Conservation (phyloP, 2,113 vertebrate genomes). For the Arothron firmamentum region DNA sequence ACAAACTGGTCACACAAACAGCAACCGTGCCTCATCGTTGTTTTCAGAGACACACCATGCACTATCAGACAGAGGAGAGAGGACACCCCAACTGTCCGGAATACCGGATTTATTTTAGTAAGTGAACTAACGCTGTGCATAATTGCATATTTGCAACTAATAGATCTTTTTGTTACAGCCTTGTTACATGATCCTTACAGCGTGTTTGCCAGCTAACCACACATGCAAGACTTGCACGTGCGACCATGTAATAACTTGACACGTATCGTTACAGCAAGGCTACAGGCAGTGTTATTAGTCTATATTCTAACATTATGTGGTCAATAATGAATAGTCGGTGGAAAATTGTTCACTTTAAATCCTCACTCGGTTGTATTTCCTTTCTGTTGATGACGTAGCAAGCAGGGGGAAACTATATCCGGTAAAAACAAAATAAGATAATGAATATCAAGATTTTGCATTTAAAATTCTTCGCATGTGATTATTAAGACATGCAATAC, state of each 20-base stretch:
- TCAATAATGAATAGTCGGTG: too few species aligned
- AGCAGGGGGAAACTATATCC: too few species aligned
- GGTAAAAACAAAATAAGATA: too few species aligned
- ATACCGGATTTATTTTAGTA: slow-evolving; percentile 92
- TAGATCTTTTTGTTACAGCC: background rate
- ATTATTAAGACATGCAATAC: too few species aligned
- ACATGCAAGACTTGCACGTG: background rate
- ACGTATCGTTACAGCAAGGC: background rate
- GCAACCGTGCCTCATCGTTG: slow-evolving; percentile 7
- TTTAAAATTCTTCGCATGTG: too few species aligned
- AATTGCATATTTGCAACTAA: background rate
- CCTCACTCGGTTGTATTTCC: slow-evolving; percentile 29
- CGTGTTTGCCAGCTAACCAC: background rate
- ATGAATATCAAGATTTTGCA: too few species aligned
- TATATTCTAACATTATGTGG: background rate
- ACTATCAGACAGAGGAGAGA: slow-evolving; percentile 81
- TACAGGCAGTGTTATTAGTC: background rate
- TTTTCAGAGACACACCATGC: slow-evolving; percentile 65
- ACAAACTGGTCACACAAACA: slow-evolving; percentile 45
- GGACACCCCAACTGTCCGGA: slow-evolving; percentile 76
- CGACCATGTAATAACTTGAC: background rate
- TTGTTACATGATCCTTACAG: background rate
- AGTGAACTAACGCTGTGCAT: slow-evolving; percentile 63
- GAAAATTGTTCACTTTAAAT: background rate
- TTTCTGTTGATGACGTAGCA: background rate